phyloP scores from a whole-genome alignment of 1,140 invertebrate genomes.

The Heliothis virescens region DNA sequence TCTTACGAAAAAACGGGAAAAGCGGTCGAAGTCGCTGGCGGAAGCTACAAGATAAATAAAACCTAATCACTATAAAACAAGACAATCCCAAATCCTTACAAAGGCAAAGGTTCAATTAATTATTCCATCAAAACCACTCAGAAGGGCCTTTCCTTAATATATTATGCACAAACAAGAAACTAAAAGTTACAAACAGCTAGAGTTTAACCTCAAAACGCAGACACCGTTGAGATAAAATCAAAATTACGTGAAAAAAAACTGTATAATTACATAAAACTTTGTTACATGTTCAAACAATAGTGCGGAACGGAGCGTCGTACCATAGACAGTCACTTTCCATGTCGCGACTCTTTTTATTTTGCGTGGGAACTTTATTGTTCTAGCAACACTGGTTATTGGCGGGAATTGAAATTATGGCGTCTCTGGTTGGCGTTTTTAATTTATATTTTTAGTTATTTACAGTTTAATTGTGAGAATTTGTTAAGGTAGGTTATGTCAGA shows the following conservation, averaged over 20 bases:
- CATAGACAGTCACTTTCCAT: slow-evolving; percentile 43
- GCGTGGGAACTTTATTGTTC: slow-evolving; percentile 13
- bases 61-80: not conserved
- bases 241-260: slow-evolving; percentile 24
- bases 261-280: slow-evolving; percentile 28
- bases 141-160: not conserved
- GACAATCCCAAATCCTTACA: not conserved
- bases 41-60: no score
- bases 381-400: slow-evolving; percentile 32
- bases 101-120: slow-evolving; percentile 15
- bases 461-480: not conserved
- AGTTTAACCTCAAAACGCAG: slow-evolving; percentile 12
- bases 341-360: slow-evolving; percentile 19
- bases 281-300: slow-evolving; percentile 29
- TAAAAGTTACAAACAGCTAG: not conserved
- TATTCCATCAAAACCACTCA: slow-evolving; percentile 13
- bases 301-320: slow-evolving; percentile 17
- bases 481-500: slow-evolving; percentile 1
- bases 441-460: not conserved
- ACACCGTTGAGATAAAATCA: not conserved
- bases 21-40: no score
- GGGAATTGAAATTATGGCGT: slow-evolving; percentile 22
- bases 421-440: not conserved
- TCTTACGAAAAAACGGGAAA: no score
- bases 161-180: not conserved